phyloP scores from a whole-genome alignment of 2,888 invertebrate genomes.

The Drosophila phalerata region DNA sequence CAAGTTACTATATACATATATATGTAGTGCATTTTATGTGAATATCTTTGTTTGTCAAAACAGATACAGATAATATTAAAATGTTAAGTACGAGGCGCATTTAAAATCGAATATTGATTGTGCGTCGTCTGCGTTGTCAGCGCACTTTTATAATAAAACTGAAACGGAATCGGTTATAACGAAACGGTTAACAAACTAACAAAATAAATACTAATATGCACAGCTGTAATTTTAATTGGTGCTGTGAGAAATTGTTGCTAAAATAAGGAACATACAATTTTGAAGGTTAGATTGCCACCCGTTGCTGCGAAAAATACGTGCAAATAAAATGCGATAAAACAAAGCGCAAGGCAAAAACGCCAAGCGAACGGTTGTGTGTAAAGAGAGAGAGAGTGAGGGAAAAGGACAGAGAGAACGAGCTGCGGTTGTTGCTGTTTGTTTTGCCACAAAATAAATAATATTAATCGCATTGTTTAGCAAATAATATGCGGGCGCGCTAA shows the following conservation, averaged over 20 bases:
- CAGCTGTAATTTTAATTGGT: constrained; percentile 22
- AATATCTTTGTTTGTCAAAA: constrained; percentile 48
- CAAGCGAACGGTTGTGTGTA: constrained; percentile 27
- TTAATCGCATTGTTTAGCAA: constrained; percentile 69
- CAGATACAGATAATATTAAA: constrained; percentile 33
- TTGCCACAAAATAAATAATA: constrained; percentile 73
- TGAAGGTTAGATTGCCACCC: constrained; percentile 82
- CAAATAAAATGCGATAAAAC: constrained; percentile 74
- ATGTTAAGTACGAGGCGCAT: constrained; percentile 45
- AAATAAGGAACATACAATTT: constrained; percentile 57
- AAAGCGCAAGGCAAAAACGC: constrained; percentile 55
- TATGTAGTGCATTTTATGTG: constrained; percentile 39
- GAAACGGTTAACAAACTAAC: constrained; percentile 28
- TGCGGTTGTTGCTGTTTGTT: constrained; percentile 57
- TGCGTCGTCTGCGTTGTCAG: constrained; percentile 36
- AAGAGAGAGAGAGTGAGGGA: too few relatives aligned
- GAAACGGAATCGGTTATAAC: too few relatives aligned
- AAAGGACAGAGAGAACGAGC: constrained; percentile 3
- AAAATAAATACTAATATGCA: constrained; percentile 46
- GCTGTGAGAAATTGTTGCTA: constrained; percentile 51
- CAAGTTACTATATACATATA: constrained; percentile 24
- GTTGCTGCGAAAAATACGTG: constrained; percentile 47
- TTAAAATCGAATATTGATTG: constrained; percentile 59
- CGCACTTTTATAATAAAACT: constrained; percentile 40
- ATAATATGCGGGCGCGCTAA: constrained; percentile 59